Percentiles rank a stretch among this genome's conserved stretches.
Conservation (phyloP, 2,888 invertebrate genomes). For the Leptopilina drosophilae region DNA sequence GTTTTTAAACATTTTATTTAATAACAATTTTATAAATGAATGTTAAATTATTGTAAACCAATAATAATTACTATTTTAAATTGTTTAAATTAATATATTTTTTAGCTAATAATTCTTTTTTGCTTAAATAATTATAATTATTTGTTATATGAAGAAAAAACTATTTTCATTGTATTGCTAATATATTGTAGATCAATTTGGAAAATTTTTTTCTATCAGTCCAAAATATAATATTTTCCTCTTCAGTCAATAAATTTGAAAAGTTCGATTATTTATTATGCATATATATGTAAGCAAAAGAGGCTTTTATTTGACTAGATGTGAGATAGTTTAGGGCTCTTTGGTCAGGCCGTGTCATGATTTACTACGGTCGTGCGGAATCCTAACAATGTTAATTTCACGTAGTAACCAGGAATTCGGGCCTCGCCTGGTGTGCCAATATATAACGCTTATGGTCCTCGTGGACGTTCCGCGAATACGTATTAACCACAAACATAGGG, state of each 20-base stretch:
- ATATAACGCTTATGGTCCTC: constrained; percentile 52
- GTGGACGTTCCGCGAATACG: constrained; percentile 52
- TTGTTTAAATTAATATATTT: too few species aligned
- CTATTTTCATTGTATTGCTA: too few species aligned
- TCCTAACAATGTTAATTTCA: constrained; percentile 75
- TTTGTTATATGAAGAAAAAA: too few species aligned
- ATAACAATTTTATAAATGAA: too few species aligned
- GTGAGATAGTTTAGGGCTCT: constrained; percentile 41
- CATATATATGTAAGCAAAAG: constrained; percentile 11
- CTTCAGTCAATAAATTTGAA: background rate
- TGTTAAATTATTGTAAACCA: too few species aligned
- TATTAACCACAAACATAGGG: constrained; percentile 52
- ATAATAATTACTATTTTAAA: too few species aligned
- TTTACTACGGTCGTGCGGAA: constrained; percentile 69
- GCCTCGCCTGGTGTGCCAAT: constrained; percentile 50
- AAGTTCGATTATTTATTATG: background rate
- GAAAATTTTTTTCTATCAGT: too few species aligned
- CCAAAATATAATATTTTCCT: too few species aligned
- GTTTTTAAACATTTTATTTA: too few species aligned
- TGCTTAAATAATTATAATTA: too few species aligned
- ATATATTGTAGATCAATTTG: too few species aligned
- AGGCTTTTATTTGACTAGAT: constrained; percentile 8
- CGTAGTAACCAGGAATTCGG: constrained; percentile 65
- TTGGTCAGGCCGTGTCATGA: constrained; percentile 62
- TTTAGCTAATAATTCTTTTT: too few species aligned